Base-by-base conservation (phyloP, 2,113 vertebrate genomes). In the Cynoglossus semilaevis region DNA sequence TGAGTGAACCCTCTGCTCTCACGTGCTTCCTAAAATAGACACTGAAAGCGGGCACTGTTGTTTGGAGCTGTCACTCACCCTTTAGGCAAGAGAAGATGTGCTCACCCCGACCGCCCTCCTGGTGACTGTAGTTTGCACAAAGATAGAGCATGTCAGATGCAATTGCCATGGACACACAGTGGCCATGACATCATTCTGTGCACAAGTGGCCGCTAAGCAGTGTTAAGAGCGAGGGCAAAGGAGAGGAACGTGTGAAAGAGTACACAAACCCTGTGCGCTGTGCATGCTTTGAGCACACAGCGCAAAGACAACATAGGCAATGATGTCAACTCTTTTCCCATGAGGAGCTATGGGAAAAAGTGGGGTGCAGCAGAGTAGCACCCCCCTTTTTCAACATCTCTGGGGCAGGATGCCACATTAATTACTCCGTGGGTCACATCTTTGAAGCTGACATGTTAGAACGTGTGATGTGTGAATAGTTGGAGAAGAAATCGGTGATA, bases 111-210 rank as follows among this genome's bases (percentile, higher is more conserved):
- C 61, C 49, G 73, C 69, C 67, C 56, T 81, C 74, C 76, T 51
- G 75, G 60, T 61, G 73, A 69, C 62, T 62, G 57, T 45, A 54
- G 67, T 72, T 62, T 90, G 89, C 89, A 91, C 90, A 91, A 90
- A 90, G 81, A 92, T 90, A 91, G 91, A 91, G 84, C 79, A 83
- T 75, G 88, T 92, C 88, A 89, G 77, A 86, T 84, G 80, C 56
- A 55, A 91, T 91, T 70, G 67, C 77, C 74, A 64, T 68, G 70
- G 76, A 89, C 85, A 87, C 82, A 74, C 58, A 63, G 73, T 36
- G 49, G 15, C 70, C 63, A 87, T 91, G 90, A 91, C 91, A 90
- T 91, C 89, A 91, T 79, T 79, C 58, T 49, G 60, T 67, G 70
- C 61, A 67, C 75, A 74, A 78, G 47, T 73, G 68, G 61, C 72